Conservation (phyloP, 2,888 invertebrate genomes). For the Thecophora atra region DNA sequence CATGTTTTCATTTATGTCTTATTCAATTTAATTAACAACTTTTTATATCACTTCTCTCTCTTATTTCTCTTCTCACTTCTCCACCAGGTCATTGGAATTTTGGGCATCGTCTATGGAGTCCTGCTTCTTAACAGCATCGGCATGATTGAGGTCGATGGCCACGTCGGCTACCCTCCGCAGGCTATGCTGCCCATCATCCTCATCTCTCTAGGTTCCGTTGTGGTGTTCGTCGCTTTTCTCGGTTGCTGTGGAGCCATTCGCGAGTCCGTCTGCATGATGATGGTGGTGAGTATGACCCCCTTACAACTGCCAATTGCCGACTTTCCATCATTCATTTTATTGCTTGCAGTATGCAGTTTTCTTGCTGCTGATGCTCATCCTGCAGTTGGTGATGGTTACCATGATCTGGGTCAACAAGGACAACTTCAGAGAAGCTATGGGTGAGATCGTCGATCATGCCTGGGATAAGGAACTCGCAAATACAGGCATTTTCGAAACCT, state of each 20-base stretch:
- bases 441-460: slow-evolving; percentile 67
- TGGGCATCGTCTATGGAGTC: slow-evolving; percentile 74
- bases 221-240: slow-evolving; percentile 85
- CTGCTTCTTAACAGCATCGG: slow-evolving; percentile 72
- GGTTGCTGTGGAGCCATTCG: slow-evolving; percentile 91
- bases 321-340: slow-evolving; percentile 30
- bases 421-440: slow-evolving; percentile 68
- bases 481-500: slow-evolving; percentile 54
- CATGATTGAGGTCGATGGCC: slow-evolving; percentile 62
- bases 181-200: slow-evolving; percentile 72
- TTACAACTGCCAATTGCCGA: neutral
- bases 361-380: slow-evolving; percentile 75
- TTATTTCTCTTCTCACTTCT: neutral
- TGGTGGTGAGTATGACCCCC: slow-evolving; percentile 70
- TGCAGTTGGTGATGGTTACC: slow-evolving; percentile 77
- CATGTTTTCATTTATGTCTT: no score
- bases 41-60: neutral
- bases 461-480: slow-evolving; percentile 57
- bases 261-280: slow-evolving; percentile 88
- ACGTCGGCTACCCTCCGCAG: slow-evolving; percentile 66
- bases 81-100: slow-evolving; percentile 75
- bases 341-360: slow-evolving; percentile 72
- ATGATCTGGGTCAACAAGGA: slow-evolving; percentile 74
- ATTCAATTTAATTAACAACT: slow-evolving; percentile 2
- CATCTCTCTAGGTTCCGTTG: slow-evolving; percentile 75